Evolutionary conservation across 2,113 vertebrate genomes (phyloP).

Genomic region (Daubentonia madagascariensis): DNA sequence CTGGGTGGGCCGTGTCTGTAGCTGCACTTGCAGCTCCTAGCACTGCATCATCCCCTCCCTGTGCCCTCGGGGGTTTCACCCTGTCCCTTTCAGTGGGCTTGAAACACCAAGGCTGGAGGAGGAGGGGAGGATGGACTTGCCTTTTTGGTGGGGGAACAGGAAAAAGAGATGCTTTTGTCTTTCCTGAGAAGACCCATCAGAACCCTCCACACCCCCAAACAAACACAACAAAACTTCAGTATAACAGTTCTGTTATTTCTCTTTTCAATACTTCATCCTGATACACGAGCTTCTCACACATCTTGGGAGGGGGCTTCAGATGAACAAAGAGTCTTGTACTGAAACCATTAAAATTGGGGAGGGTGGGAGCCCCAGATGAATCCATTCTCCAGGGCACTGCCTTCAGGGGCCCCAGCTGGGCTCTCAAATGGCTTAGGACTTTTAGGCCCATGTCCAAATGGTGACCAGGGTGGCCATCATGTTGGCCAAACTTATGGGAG

Average conservation of each 20-base stretch:
- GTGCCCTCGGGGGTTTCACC: too few species aligned
- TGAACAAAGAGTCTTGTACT: background rate
- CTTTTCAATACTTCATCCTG: background rate
- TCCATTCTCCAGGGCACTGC: background rate
- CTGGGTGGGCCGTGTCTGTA: background rate
- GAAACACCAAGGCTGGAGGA: background rate
- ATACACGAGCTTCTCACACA: background rate
- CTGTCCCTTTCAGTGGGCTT: background rate
- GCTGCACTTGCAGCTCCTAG: background rate
- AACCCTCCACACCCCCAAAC: background rate
- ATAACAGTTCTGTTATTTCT: accelerated
- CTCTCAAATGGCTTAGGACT: background rate
- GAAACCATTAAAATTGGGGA: background rate
- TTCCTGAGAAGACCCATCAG: background rate
- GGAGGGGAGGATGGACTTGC: too few species aligned
- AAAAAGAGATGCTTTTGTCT: background rate
- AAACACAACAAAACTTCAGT: background rate
- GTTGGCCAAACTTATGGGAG: background rate
- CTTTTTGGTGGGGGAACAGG: background rate
- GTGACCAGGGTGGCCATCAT: background rate
- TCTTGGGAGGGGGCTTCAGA: background rate
- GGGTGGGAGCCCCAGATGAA: background rate
- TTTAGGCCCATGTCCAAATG: background rate
- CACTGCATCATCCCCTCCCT: accelerated
- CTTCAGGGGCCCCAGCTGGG: too few species aligned